phyloP scores from a whole-genome alignment of 2,113 vertebrate genomes.

The Martes martes region DNA sequence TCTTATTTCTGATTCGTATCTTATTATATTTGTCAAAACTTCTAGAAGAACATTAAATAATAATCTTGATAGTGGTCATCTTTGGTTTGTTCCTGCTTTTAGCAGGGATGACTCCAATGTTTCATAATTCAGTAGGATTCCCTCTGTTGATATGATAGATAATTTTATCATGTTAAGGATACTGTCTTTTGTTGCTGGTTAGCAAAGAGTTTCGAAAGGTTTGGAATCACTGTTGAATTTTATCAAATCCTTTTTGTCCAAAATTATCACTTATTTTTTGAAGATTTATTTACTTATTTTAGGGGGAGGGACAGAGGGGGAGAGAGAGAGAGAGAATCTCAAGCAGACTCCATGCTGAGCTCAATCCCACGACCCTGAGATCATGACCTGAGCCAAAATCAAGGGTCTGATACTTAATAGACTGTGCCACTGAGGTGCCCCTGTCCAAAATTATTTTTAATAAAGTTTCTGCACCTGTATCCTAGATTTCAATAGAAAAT shows the following conservation, averaged over 20 bases:
- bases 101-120: not conserved
- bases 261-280: not conserved
- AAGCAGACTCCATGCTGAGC: not conserved
- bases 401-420: not conserved
- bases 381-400: not conserved
- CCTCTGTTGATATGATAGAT: not conserved
- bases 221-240: slow-evolving; percentile 11
- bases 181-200: not conserved
- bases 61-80: not conserved
- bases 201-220: not conserved
- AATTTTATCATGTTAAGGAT: not conserved
- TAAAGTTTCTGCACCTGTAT: not conserved
- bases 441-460: not conserved
- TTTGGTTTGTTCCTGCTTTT: not conserved
- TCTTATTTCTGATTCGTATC: not conserved
- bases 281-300: not conserved
- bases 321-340: not conserved
- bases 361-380: not conserved
- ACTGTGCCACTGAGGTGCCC: not conserved
- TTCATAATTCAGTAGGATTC: not conserved
- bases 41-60: not conserved
- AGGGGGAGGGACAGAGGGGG: not conserved
- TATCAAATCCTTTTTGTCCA: not conserved
- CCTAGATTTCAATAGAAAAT: not conserved
- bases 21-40: not conserved